A percentile compares a stretch with the other conserved stretches of the same genome.
These are phyloP conservation scores for Cryptoleucopteryx plumbea DNA, from an alignment of 2,113 vertebrate species.

Conservation along the genomic window DNA sequence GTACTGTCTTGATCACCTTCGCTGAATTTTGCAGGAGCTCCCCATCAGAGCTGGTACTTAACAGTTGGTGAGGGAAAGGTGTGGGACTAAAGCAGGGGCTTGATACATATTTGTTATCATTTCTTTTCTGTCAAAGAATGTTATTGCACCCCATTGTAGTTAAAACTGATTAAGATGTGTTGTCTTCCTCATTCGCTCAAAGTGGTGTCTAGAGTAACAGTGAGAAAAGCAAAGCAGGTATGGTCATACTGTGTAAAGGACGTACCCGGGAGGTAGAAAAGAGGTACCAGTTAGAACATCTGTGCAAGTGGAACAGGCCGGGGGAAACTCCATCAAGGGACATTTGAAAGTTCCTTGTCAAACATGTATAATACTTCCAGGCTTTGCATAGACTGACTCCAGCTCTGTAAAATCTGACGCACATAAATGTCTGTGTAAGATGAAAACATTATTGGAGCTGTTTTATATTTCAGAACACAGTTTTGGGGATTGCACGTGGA, in stretches of 20 bases:
- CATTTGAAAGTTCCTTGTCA: not conserved
- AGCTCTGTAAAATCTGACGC: not conserved
- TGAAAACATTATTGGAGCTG: not conserved
- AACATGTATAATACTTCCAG: not conserved
- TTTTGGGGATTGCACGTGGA: not conserved
- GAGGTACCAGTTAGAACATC: not conserved
- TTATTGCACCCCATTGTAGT: not conserved
- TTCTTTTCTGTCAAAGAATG: not conserved
- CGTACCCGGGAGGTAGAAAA: accelerated
- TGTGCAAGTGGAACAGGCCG: not conserved
- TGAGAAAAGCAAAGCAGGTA: not conserved
- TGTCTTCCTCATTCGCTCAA: not conserved
- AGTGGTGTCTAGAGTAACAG: not conserved
- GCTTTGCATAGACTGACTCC: not conserved
- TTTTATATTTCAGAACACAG: not conserved
- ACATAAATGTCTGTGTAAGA: not conserved
- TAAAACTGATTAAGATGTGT: not conserved
- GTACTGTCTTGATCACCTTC: not conserved
- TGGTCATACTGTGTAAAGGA: not conserved
- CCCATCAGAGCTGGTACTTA: not conserved
- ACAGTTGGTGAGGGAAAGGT: not conserved
- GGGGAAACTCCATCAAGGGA: not conserved
- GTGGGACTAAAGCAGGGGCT: not conserved
- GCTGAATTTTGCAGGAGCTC: not conserved
- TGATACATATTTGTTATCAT: not conserved